A percentile compares a stretch with the other conserved stretches of the same genome.
Evolutionary conservation across 2,113 vertebrate species (phyloP).

Genomic region (Archocentrus centrarchus): DNA sequence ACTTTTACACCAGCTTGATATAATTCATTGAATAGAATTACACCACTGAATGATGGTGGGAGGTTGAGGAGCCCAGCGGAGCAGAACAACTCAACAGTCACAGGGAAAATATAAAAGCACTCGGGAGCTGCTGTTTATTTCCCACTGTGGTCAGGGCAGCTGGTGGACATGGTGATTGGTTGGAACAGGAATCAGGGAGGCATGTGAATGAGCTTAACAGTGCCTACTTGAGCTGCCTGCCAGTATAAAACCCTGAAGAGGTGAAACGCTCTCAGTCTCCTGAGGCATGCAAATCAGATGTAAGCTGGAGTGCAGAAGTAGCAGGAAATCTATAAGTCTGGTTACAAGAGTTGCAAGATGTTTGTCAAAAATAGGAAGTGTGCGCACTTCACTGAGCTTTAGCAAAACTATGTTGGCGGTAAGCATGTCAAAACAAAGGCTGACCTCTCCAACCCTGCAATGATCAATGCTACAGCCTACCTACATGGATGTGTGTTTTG

Average conservation of each 20-base stretch:
- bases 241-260: slow-evolving; percentile 59
- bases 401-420: not conserved
- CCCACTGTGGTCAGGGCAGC: slow-evolving; percentile 57
- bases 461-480: slow-evolving; percentile 26
- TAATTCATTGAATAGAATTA: not conserved
- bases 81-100: slow-evolving; percentile 15
- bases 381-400: not conserved
- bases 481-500: slow-evolving; percentile 20
- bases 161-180: slow-evolving; percentile 63
- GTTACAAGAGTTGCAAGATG: not conserved
- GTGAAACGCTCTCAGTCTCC: slow-evolving; percentile 31
- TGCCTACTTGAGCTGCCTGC: slow-evolving; percentile 67
- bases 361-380: not conserved
- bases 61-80: slow-evolving; percentile 29
- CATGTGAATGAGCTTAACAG: slow-evolving; percentile 80
- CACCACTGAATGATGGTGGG: slow-evolving; percentile 14
- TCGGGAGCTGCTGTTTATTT: slow-evolving; percentile 59
- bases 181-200: slow-evolving; percentile 61
- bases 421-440: not conserved
- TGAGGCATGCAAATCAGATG: slow-evolving; percentile 52
- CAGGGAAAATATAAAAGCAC: slow-evolving; percentile 33
- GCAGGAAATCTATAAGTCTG: not conserved
- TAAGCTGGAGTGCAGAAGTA: not conserved
- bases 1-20: slow-evolving; percentile 12
- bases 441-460: slow-evolving; percentile 38